Conservation (phyloP, 1,140 invertebrate species). For the Cotesia vestalis region DNA sequence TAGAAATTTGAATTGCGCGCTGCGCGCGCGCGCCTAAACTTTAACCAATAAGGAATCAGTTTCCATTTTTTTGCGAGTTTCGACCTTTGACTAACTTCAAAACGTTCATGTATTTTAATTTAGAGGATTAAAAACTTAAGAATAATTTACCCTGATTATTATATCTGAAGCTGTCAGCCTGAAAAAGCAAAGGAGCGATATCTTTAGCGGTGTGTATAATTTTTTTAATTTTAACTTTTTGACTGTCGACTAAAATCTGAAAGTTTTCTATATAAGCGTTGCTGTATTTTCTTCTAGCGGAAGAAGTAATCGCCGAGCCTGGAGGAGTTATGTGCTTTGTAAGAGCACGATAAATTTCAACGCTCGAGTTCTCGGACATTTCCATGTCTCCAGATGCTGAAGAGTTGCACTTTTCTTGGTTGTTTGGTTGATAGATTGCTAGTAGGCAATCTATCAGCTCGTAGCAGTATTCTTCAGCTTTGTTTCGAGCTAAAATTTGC, state of each 20-base stretch:
- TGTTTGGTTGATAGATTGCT: conserved; percentile 49
- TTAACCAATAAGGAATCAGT: no score
- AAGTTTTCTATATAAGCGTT: conserved; percentile 57
- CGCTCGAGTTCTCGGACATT: conserved; percentile 66
- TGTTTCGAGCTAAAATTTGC: conserved; percentile 63
- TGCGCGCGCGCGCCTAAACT: no score
- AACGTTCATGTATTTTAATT: no score
- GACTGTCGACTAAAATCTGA: conserved; percentile 60
- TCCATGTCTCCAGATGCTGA: conserved; percentile 52
- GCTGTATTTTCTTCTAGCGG: conserved; percentile 23
- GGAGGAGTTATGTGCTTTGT: conserved; percentile 52
- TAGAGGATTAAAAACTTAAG: no score
- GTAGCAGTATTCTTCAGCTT: conserved; percentile 65
- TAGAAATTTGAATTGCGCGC: no score
- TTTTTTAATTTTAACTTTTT: conserved; percentile 59
- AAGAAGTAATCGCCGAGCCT: conserved; percentile 36
- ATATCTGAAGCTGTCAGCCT: conserved; percentile 55
- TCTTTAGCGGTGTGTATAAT: conserved; percentile 57
- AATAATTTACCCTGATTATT: conserved; percentile 42
- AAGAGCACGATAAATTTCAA: conserved; percentile 65
- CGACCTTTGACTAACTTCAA: no score
- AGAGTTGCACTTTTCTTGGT: conserved; percentile 41
- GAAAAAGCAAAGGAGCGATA: conserved; percentile 59
- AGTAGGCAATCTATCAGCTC: conserved; percentile 66
- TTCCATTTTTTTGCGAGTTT: no score